Evolutionary conservation across 2,888 invertebrate species (phyloP).

Genomic region (Hofmannophila pseudospretella): DNA sequence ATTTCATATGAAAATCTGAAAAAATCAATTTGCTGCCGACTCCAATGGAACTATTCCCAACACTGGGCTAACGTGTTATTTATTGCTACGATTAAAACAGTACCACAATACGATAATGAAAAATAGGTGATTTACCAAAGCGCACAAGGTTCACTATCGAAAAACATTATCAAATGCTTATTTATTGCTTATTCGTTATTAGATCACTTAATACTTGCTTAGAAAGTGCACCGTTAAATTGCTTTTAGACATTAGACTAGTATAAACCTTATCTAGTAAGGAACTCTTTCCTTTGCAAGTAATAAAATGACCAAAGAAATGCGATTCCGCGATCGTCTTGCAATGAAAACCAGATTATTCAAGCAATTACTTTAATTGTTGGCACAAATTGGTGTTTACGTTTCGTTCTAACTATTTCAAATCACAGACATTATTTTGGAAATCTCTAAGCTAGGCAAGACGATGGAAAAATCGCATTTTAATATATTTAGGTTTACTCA

Average conservation of each 20-base stretch:
- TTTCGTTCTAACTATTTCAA: conserved; percentile 38
- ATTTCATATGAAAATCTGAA: too few species aligned
- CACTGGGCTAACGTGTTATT: too few species aligned
- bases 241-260: background rate
- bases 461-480: conserved; percentile 16
- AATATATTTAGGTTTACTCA: conserved; percentile 17
- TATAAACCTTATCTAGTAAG: background rate
- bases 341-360: conserved; percentile 12
- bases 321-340: conserved; percentile 23
- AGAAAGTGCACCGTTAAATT: background rate
- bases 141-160: too few species aligned
- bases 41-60: too few species aligned
- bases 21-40: too few species aligned
- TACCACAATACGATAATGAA: too few species aligned
- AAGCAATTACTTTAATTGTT: conserved; percentile 37
- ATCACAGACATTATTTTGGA: conserved; percentile 38
- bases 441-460: conserved; percentile 29
- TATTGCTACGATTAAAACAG: too few species aligned
- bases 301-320: conserved; percentile 10
- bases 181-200: conserved; percentile 4
- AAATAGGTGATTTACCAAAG: too few species aligned
- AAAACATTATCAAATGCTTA: too few species aligned
- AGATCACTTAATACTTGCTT: background rate
- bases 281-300: conserved; percentile 1
- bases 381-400: conserved; percentile 58